A percentile compares a stretch with the other conserved stretches of the same genome.
Conservation (phyloP, 1,140 invertebrate genomes). For the Drosophila guanche region DNA sequence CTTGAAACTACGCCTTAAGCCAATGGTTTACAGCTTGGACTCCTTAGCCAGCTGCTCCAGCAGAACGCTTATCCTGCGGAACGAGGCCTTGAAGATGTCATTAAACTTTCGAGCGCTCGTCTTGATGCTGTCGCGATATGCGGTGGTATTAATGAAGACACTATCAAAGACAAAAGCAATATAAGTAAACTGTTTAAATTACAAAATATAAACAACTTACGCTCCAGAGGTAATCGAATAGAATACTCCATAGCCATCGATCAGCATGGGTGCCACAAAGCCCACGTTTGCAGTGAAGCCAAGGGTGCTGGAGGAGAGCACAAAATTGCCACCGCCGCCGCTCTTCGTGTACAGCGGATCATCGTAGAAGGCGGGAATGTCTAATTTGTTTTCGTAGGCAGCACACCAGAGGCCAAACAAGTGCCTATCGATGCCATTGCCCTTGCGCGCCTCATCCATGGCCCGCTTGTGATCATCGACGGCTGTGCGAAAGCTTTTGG, state of each 20-base stretch:
- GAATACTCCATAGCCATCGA: constrained; percentile 87
- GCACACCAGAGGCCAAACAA: constrained; percentile 89
- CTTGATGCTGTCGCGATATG: constrained; percentile 70
- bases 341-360: constrained; percentile 86
- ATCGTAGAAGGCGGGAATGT: constrained; percentile 85
- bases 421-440: constrained; percentile 88
- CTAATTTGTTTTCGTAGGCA: constrained; percentile 84
- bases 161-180: constrained; percentile 26
- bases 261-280: constrained; percentile 86
- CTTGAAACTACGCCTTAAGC: neutral
- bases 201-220: constrained; percentile 41
- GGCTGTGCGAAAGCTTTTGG: constrained; percentile 74
- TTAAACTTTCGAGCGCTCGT: constrained; percentile 80
- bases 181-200: neutral
- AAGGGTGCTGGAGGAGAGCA: constrained; percentile 86
- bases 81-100: constrained; percentile 61
- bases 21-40: constrained; percentile 47
- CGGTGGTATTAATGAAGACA: constrained; percentile 70
- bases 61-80: constrained; percentile 67
- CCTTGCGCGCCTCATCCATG: constrained; percentile 84
- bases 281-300: constrained; percentile 86
- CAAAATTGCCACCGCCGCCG: constrained; percentile 87
- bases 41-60: constrained; percentile 48
- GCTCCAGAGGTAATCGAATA: constrained; percentile 83
- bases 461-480: constrained; percentile 80